Evolutionary conservation across 92 coral and sea anemone genomes (phyloP).

Genomic region (Porites rus): DNA sequence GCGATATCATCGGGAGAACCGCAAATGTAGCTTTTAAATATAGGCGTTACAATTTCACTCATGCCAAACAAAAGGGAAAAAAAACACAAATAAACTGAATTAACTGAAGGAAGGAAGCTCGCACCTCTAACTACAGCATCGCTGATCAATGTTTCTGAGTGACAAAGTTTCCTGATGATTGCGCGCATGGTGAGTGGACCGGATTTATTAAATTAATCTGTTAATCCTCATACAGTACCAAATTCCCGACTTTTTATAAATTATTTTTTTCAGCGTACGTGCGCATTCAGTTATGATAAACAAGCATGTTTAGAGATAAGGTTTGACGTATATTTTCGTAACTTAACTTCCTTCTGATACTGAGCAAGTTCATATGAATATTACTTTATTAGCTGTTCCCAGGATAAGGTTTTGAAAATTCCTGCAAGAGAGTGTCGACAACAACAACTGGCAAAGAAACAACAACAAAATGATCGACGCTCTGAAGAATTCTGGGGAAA

Average conservation of each 20-base stretch:
- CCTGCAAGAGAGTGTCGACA: not conserved
- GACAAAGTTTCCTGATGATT: not conserved
- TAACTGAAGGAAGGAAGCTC: constrained; percentile 7
- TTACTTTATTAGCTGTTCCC: not conserved
- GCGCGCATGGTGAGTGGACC: not conserved
- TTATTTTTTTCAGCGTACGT: not conserved
- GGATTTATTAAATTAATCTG: constrained; percentile 6
- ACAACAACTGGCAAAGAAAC: not conserved
- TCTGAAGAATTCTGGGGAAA: not conserved
- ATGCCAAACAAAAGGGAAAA: not conserved
- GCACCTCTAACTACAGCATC: not conserved
- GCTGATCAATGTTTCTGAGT: constrained; percentile 2
- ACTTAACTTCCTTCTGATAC: not conserved
- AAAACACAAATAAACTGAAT: constrained; percentile 30
- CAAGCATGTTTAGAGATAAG: not conserved
- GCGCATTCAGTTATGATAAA: not conserved
- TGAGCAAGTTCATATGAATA: not conserved
- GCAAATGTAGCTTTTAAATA: not conserved
- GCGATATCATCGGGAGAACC: not conserved
- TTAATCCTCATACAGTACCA: not conserved
- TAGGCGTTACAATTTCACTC: not conserved
- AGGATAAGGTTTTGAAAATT: not conserved
- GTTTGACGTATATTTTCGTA: too few relatives aligned
- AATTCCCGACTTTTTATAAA: not conserved
- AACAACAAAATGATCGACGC: not conserved